A percentile compares a stretch with the other conserved stretches of the same genome.
phyloP scores from a whole-genome alignment of 2,113 vertebrate genomes.

The Chlorocebus sabaeus region DNA sequence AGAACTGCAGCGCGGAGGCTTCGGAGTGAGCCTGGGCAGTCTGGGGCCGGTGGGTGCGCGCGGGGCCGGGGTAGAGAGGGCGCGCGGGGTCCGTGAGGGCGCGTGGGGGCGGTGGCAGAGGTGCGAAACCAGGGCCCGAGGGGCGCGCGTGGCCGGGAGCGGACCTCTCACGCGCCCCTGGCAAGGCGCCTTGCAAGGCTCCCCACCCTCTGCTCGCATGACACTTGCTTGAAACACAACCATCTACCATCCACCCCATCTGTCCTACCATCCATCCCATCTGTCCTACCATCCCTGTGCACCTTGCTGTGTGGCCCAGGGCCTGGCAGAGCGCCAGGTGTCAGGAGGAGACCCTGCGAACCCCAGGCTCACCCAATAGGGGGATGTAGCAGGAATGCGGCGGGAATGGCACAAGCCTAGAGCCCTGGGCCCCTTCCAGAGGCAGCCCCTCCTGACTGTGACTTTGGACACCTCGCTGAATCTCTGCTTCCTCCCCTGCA shows the following conservation, averaged over 20 bases:
- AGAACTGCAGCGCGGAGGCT: background rate
- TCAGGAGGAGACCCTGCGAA: background rate
- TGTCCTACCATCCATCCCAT: background rate
- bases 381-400: background rate
- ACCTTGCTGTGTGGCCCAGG: background rate
- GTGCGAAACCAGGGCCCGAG: too few relatives aligned
- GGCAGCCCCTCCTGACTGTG: background rate
- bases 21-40: background rate
- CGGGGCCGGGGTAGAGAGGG: background rate
- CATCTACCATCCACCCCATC: background rate
- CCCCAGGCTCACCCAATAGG: accelerated
- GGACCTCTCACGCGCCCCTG: background rate
- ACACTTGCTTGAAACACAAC: background rate
- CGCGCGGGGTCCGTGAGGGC: background rate
- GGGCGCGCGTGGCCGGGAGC: background rate
- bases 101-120: accelerated
- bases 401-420: background rate
- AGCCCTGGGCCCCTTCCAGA: background rate
- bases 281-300: background rate
- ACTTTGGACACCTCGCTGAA: background rate
- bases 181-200: background rate
- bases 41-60: background rate
- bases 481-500: background rate
- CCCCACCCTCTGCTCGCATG: accelerated
- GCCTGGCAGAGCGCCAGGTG: background rate